Conservation (phyloP, 2,888 invertebrate species). For the Drosophila silvestris region DNA sequence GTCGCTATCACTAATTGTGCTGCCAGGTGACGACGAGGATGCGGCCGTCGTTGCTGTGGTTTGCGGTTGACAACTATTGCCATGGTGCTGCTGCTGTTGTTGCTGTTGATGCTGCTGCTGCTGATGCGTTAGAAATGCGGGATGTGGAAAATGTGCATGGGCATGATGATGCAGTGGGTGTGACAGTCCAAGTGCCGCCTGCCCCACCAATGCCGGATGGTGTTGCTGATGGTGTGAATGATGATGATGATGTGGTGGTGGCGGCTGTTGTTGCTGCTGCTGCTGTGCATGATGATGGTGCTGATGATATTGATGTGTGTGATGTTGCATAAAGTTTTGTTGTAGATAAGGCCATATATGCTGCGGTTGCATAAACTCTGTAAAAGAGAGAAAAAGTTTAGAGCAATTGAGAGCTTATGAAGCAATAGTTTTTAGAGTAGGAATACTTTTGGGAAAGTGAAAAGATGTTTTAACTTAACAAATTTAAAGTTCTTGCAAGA, state of each 20-base stretch:
- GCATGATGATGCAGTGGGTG: constrained; percentile 60
- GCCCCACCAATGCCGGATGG: constrained; percentile 62
- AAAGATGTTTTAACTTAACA: not conserved
- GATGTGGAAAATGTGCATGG: constrained; percentile 85
- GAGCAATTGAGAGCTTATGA: not conserved
- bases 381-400: constrained; percentile 19
- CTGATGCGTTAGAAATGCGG: constrained; percentile 85
- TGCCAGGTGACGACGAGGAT: constrained; percentile 85
- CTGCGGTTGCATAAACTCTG: constrained; percentile 86
- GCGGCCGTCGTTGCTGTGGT: constrained; percentile 82
- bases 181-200: constrained; percentile 43
- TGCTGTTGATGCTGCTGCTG: constrained; percentile 70
- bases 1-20: constrained; percentile 86
- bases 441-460: not conserved
- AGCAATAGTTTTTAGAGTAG: not conserved
- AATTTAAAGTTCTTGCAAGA: not conserved
- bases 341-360: constrained; percentile 86
- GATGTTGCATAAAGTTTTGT: constrained; percentile 85
- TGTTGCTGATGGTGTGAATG: constrained; percentile 56
- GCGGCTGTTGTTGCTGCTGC: constrained; percentile 52
- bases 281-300: constrained; percentile 69
- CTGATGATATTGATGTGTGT: constrained; percentile 74
- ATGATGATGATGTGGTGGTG: constrained; percentile 62
- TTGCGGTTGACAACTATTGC: constrained; percentile 86
- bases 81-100: constrained; percentile 74